phyloP scores from a whole-genome alignment of 1,140 invertebrate species.

The Centruroides vittatus region DNA sequence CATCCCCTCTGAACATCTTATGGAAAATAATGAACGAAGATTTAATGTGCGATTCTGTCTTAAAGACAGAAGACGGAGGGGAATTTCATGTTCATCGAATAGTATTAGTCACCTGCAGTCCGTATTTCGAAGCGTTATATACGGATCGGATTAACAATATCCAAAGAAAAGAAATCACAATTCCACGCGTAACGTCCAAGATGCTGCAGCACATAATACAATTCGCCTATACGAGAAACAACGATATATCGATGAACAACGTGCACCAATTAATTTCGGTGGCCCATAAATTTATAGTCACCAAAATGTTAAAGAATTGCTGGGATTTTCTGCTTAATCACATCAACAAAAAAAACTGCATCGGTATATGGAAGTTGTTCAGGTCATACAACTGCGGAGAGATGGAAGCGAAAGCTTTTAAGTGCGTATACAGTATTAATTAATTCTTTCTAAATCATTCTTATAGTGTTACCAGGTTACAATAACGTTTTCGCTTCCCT shows the following conservation, averaged over 20 bases:
- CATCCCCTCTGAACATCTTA: too few species aligned
- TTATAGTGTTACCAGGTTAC: too few species aligned
- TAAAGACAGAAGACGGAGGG: conserved; percentile 57
- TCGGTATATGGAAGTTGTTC: conserved; percentile 68
- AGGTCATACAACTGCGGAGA: conserved; percentile 27
- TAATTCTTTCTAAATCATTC: background rate
- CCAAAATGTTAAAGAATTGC: conserved; percentile 58
- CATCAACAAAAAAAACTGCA: conserved; percentile 56
- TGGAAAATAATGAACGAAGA: background rate
- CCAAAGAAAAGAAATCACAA: conserved; percentile 45
- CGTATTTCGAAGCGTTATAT: conserved; percentile 73
- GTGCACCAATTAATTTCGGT: conserved; percentile 50
- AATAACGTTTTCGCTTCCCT: too few species aligned
- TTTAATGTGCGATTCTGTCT: conserved; percentile 58
- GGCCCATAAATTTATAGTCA: conserved; percentile 52
- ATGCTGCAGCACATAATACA: conserved; percentile 60
- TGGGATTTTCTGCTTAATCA: conserved; percentile 49
- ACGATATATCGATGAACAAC: conserved; percentile 47
- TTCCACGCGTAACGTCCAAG: conserved; percentile 56
- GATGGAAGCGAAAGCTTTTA: conserved; percentile 42
- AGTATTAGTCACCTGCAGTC: conserved; percentile 67
- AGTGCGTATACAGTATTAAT: conserved; percentile 42
- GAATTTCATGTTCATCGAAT: conserved; percentile 33
- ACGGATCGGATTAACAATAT: conserved; percentile 53
- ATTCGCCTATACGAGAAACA: conserved; percentile 54